Conservation (phyloP, 2,888 invertebrate species). For the Syrphus vitripennis region DNA sequence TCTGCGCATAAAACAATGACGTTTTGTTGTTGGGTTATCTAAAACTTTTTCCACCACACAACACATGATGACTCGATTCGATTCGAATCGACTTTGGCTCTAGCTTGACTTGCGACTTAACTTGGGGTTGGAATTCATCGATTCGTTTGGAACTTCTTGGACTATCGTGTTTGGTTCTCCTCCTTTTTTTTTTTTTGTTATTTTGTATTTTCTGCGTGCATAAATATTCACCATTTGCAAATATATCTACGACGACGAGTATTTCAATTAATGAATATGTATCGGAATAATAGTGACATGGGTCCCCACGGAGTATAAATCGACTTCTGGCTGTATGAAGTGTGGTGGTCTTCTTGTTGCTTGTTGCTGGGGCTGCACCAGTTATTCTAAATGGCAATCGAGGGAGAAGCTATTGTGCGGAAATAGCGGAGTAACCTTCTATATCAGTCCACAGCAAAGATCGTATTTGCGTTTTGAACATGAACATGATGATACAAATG, state of each 20-base stretch:
- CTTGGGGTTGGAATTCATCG: neutral
- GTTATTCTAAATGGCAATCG: neutral
- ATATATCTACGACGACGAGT: slow-evolving; percentile 48
- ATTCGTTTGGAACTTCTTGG: neutral
- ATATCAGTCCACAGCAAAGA: slow-evolving; percentile 29
- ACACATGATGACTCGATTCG: slow-evolving; percentile 1
- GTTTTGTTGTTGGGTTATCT: slow-evolving; percentile 31
- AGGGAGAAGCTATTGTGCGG: slow-evolving; percentile 11
- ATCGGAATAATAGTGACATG: slow-evolving; percentile 71
- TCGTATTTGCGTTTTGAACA: slow-evolving; percentile 51
- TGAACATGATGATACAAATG: neutral
- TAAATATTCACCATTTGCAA: slow-evolving; percentile 71
- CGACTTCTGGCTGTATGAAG: slow-evolving; percentile 48
- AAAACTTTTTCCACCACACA: slow-evolving; percentile 29
- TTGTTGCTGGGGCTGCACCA: neutral
- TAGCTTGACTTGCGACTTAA: neutral
- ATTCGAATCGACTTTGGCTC: neutral
- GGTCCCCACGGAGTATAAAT: slow-evolving; percentile 59
- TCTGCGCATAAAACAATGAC: slow-evolving; percentile 65
- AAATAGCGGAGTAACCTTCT: slow-evolving; percentile 7
- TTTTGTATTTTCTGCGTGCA: slow-evolving; percentile 55
- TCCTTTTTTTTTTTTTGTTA: slow-evolving; percentile 13
- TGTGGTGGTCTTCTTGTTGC: slow-evolving; percentile 41
- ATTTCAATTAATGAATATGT: slow-evolving; percentile 71
- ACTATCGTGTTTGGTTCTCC: slow-evolving; percentile 9